Base-by-base conservation (phyloP, 2,113 vertebrate genomes). In the Mesembrinibis cayennensis region DNA sequence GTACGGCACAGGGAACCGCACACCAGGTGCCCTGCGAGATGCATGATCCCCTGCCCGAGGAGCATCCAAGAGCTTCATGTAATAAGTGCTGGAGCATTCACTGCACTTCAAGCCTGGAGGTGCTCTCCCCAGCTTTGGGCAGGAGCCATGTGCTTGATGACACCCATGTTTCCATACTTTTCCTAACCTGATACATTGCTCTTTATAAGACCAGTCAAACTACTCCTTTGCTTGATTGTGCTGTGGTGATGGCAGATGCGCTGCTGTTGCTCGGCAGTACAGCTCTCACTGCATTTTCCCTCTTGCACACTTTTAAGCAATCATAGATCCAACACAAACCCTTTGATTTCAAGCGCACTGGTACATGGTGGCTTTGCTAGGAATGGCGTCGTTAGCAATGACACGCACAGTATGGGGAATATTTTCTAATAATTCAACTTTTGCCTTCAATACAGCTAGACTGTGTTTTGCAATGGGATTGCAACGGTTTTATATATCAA, bases 41-140 rank as follows among this genome's bases (percentile, higher is more conserved):
- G 25, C 20, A 3, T 1, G 4, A 29, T 2, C 4, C 0, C 11
- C 20, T 1, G 1, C 47, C 42, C 40, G 3, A 45, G 42, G 38
- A 29, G 26, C 25, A 6, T 3, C 10, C 2, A 0, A 32, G 55
- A 65, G n/a, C 45, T 29, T 16, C 69, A 32, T 3, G 0, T 3
- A 10, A 30, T 3, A 23, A 25, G 14, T 3, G 16, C 34, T 9
- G 25, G 22, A 73, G 26, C 71, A 26, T 16, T 5, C n/a, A 7
- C 17, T 4, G 16, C n/a, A 6, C 58, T 17, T 17, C 26, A n/a
- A n/a, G 45, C n/a, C 71, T 20, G 26, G 27, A 55, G 49, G 2
- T 13, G 23, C 30, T 29, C 50, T 49, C 34, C 29, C 47, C 47
- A 61, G 47, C 83, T 67, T 15, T 4, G 34, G n/a, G 40, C 40